phyloP scores from a whole-genome alignment of 2,888 invertebrate genomes.

The Lasioglossum oenotherae region DNA sequence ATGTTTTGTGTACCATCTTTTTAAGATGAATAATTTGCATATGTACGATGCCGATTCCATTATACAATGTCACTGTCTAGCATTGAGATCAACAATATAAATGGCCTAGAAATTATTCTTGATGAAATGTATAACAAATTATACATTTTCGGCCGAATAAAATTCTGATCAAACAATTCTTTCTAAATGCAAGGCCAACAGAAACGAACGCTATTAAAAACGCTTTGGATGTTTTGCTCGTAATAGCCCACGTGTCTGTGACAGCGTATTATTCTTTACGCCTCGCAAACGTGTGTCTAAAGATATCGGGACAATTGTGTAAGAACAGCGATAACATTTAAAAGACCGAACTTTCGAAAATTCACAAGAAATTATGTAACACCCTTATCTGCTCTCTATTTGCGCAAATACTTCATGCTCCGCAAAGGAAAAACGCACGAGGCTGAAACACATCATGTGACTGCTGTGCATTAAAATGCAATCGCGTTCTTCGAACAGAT shows the following conservation, averaged over 20 bases:
- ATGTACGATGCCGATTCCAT: neutral
- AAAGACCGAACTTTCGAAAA: conserved; percentile 40
- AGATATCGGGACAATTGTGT: neutral
- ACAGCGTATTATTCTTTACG: neutral
- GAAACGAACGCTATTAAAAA: neutral
- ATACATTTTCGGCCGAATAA: too few relatives aligned
- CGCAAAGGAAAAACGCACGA: conserved; percentile 43
- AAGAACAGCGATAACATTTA: neutral
- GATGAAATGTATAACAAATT: neutral
- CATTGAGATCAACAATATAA: neutral
- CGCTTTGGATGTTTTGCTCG: neutral
- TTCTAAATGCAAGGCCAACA: too few relatives aligned
- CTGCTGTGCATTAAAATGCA: conserved; percentile 24
- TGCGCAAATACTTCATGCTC: conserved; percentile 46
- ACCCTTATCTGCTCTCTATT: conserved; percentile 51
- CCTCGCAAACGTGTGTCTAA: neutral
- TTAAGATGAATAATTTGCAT: neutral
- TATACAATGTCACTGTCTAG: neutral
- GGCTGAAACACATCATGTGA: conserved; percentile 36
- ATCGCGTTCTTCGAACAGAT: conserved; percentile 19
- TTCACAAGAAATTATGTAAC: conserved; percentile 48
- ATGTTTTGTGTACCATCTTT: neutral
- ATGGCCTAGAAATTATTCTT: neutral
- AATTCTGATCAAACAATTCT: too few relatives aligned
- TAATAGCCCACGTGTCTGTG: neutral